Base-by-base conservation (phyloP, 2,113 vertebrate species). In the Paradoxurus hermaphroditus region DNA sequence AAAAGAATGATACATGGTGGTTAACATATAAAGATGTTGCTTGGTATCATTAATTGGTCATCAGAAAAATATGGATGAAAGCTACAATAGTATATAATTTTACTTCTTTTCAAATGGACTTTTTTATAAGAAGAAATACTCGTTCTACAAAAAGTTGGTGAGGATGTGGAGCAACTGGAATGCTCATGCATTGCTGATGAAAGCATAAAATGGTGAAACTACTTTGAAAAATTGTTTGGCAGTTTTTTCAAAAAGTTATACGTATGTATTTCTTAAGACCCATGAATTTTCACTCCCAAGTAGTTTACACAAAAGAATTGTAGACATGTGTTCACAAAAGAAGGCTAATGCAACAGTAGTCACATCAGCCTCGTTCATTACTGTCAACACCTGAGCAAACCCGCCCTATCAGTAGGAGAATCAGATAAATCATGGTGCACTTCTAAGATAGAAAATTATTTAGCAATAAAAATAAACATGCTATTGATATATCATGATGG, bases 211-310 rank as follows among this genome's bases (percentile, higher is more conserved):
- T 51, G 36, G 5, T 68, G 46, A 86, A 92, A 92, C 7, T n/a
- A 78, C 59, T 86, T 86, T 49, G 63, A 94, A 97, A 86, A 88
- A n/a, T n/a, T 77, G 36, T 77, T 94, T 77, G 29, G 5, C 46
- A 39, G 12, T 8, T 8, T 70, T 79, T 29, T 51, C 7, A 23
- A 34, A 15, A 73, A 91, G 16, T 92, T 63, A 92, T 53, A 56
- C 67, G 62, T 39, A 44, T 23, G 49, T 4, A 44, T 96, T 93
- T 7, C 25, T 75, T 86, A 31, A 39, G 53, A 18, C 1, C n/a
- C 13, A 86, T 19, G 21, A 93, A 56, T 73, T 86, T 88, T 88
- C 10, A 86, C 18, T 88, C 2, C 29, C 62, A 83, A 29, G 13
- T 49, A 78, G 21, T 86, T 94, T 56, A 56, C 39, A 23, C 44